Conservation (phyloP, 2,797 vertebrate species). For the Pipistrellus nathusii region DNA sequence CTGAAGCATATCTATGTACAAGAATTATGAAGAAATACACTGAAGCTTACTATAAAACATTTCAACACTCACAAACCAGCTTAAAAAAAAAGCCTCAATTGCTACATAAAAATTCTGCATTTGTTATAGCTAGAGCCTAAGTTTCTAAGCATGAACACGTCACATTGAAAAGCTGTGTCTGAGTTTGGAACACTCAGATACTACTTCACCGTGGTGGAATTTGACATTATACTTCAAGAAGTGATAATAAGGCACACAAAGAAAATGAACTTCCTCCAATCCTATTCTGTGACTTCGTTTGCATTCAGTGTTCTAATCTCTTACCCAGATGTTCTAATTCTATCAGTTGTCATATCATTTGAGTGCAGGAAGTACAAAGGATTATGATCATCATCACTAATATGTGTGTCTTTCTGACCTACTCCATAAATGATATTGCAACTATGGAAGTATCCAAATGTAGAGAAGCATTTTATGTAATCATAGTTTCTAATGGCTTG, state of each 20-base stretch:
- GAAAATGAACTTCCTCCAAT: constrained; percentile 33
- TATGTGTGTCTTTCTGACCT: not conserved
- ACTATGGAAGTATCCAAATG: not conserved
- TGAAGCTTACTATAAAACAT: constrained; percentile 21
- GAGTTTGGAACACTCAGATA: not conserved
- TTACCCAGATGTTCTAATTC: not conserved
- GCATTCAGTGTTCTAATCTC: not conserved
- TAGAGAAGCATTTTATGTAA: not conserved
- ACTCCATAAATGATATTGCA: not conserved
- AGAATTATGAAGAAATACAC: constrained; percentile 31
- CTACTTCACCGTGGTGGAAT: not conserved
- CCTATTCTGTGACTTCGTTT: not conserved
- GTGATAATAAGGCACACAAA: not conserved
- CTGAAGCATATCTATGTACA: not conserved
- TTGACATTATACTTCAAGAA: not conserved
- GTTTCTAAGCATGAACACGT: not conserved
- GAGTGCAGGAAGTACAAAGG: not conserved
- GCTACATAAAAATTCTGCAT: not conserved
- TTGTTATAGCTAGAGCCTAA: not conserved
- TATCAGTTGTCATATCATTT: not conserved
- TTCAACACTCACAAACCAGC: constrained; percentile 10
- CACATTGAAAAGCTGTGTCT: not conserved
- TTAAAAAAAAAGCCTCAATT: not conserved
- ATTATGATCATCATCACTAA: not conserved
- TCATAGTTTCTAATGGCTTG: not conserved